These are phyloP conservation scores for Pissodes strobi DNA, from an alignment of 1,140 invertebrate genomes.

Conservation along the genomic window DNA sequence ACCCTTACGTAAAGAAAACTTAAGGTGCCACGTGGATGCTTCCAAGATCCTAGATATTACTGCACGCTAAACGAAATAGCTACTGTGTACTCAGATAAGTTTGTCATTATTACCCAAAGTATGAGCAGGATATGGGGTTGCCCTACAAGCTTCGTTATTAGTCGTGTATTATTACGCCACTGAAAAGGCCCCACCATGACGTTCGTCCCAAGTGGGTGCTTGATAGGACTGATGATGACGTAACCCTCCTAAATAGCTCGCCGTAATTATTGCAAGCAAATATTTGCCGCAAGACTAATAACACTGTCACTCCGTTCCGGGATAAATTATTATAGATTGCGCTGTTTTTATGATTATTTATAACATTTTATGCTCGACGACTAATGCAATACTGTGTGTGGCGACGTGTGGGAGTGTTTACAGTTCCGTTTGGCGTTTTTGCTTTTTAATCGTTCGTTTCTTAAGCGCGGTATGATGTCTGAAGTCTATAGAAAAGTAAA, in stretches of 20 bases:
- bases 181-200: too few relatives aligned
- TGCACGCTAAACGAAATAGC: too few relatives aligned
- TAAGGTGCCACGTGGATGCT: too few relatives aligned
- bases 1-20: too few relatives aligned
- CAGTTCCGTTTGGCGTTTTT: constrained; percentile 26
- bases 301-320: constrained; percentile 19
- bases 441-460: constrained; percentile 1
- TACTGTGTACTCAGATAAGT: too few relatives aligned
- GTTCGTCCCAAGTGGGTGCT: too few relatives aligned
- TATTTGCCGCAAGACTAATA: constrained; percentile 18
- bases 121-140: too few relatives aligned
- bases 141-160: too few relatives aligned
- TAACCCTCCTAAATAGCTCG: not conserved
- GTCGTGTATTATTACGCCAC: too few relatives aligned
- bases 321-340: constrained; percentile 26
- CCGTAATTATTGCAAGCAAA: constrained; percentile 14
- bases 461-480: not conserved
- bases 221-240: too few relatives aligned
- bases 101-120: too few relatives aligned
- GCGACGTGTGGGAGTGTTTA: constrained; percentile 21
- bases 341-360: constrained; percentile 27
- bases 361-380: constrained; percentile 13
- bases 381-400: constrained; percentile 1
- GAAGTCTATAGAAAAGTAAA: not conserved
- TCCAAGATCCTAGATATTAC: too few relatives aligned